Conservation (phyloP, 2,797 vertebrate genomes). For the Poecilia velifera region DNA sequence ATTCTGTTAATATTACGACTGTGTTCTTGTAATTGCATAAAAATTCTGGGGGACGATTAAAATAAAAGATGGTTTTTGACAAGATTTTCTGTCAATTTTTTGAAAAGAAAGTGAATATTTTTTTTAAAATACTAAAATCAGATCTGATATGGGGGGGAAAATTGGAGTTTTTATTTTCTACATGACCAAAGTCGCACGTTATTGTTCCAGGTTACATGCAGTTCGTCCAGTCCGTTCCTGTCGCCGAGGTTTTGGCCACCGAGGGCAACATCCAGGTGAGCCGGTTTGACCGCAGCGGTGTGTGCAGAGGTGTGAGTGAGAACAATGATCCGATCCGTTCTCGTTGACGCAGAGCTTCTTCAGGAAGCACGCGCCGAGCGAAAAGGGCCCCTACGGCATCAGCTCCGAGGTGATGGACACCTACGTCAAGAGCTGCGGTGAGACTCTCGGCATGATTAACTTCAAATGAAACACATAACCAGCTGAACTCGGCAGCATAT, state of each 20-base stretch:
- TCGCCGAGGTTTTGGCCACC: conserved; percentile 95
- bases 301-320: not conserved
- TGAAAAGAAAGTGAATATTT: too few species aligned
- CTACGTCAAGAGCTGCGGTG: conserved; percentile 98
- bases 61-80: too few species aligned
- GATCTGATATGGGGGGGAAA: too few species aligned
- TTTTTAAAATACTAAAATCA: too few species aligned
- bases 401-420: conserved; percentile 99
- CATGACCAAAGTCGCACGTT: not conserved
- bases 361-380: conserved; percentile 93
- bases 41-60: too few species aligned
- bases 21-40: too few species aligned
- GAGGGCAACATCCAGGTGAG: conserved; percentile 97
- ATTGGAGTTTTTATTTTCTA: too few species aligned
- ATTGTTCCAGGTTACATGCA: conserved; percentile 93
- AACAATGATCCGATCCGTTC: not conserved
- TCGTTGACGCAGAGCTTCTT: conserved; percentile 90
- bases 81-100: too few species aligned
- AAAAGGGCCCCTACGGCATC: conserved; percentile 96
- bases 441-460: conserved; percentile 43
- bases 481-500: not conserved
- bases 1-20: too few species aligned
- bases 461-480: not conserved
- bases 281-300: not conserved
- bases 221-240: conserved; percentile 98